These are phyloP conservation scores for Temnothorax unifasciatus DNA, from an alignment of 2,888 invertebrate species.

Conservation along the genomic window DNA sequence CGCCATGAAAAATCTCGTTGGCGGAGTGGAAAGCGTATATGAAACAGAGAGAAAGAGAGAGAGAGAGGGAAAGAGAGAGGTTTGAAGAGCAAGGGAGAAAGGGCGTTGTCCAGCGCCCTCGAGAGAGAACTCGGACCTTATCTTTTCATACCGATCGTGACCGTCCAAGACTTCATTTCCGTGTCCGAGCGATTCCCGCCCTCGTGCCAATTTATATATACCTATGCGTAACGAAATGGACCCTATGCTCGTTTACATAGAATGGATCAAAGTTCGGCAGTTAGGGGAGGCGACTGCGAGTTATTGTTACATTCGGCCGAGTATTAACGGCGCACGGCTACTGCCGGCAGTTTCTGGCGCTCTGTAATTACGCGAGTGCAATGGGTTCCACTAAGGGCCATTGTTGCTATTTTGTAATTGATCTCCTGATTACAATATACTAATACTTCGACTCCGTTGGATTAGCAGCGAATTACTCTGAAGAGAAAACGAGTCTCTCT, in stretches of 20 bases:
- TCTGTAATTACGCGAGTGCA: conserved; percentile 27
- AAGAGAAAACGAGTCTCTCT: not conserved
- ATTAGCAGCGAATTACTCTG: not conserved
- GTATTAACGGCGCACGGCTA: conserved; percentile 36
- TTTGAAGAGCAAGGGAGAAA: conserved; percentile 62
- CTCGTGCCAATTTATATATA: conserved; percentile 82
- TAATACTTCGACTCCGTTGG: not conserved
- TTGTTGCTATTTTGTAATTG: conserved; percentile 19
- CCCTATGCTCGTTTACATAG: conserved; percentile 82
- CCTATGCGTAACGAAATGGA: conserved; percentile 79
- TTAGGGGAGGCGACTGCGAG: conserved; percentile 32
- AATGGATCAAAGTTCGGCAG: conserved; percentile 73
- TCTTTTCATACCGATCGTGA: conserved; percentile 84
- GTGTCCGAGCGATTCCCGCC: conserved; percentile 79
- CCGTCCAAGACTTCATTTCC: conserved; percentile 85
- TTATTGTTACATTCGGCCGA: conserved; percentile 46
- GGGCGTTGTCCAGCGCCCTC: conserved; percentile 75
- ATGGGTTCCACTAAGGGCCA: not conserved
- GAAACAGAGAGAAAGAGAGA: conserved; percentile 54
- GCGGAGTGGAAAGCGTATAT: conserved; percentile 74
- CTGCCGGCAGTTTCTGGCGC: conserved; percentile 34
- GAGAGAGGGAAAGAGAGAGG: conserved; percentile 51
- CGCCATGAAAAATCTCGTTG: conserved; percentile 85
- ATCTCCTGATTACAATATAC: conserved; percentile 11
- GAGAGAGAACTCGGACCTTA: conserved; percentile 80